phyloP scores from a whole-genome alignment of 2,888 invertebrate genomes.

The Luperina testacea region DNA sequence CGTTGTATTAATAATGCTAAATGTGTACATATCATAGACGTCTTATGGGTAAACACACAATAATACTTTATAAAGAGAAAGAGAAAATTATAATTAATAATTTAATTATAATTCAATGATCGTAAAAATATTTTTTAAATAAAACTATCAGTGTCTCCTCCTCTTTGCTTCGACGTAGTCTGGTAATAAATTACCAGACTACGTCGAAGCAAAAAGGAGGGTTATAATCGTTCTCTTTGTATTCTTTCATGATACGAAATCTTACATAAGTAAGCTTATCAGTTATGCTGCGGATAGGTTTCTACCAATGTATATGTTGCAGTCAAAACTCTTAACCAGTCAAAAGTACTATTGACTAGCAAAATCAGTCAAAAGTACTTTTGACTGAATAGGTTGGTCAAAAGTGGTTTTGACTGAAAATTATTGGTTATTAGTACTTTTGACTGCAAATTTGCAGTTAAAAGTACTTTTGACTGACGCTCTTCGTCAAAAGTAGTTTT shows the following conservation, averaged over 20 bases:
- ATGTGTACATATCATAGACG: neutral
- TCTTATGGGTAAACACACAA: neutral
- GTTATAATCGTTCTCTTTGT: neutral
- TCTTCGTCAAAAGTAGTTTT: too few relatives aligned
- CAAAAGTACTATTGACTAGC: too few relatives aligned
- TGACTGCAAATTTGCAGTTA: too few relatives aligned
- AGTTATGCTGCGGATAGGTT: neutral
- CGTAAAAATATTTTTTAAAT: neutral
- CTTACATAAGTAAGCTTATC: neutral
- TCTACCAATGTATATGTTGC: conserved; percentile 12
- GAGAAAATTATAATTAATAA: neutral
- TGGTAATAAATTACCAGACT: too few relatives aligned
- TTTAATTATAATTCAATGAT: neutral
- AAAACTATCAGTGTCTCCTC: neutral
- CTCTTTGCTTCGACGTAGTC: too few relatives aligned
- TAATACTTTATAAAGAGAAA: neutral
- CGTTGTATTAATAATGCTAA: neutral
- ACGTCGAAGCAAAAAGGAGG: neutral
- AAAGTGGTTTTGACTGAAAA: too few relatives aligned
- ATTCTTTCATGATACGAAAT: neutral
- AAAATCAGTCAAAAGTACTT: too few relatives aligned
- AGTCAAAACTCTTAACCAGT: too few relatives aligned
- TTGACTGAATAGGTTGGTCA: too few relatives aligned
- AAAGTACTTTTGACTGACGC: too few relatives aligned
- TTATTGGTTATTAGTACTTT: too few relatives aligned